A percentile compares a stretch with the other conserved stretches of the same genome.
Conservation (phyloP, 2,113 vertebrate species). For the Phalacrocorax aristotelis region DNA sequence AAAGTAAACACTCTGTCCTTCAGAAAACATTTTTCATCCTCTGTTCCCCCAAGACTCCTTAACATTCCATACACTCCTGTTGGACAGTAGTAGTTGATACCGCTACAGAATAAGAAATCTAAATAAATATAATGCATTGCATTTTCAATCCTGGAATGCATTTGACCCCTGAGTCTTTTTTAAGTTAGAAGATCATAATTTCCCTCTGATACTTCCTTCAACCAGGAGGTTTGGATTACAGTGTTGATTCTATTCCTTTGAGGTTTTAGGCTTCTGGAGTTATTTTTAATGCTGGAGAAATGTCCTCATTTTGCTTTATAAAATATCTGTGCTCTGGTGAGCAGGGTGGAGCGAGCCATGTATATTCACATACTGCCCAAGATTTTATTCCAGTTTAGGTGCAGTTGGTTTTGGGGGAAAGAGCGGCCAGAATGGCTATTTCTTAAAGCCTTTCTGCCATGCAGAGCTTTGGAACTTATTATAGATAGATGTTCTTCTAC, state of each 20-base stretch:
- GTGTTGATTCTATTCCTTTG: neutral
- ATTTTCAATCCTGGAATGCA: neutral
- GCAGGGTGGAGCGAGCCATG: neutral
- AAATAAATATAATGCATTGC: neutral
- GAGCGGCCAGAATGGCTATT: neutral
- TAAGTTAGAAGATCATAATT: neutral
- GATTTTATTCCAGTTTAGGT: neutral
- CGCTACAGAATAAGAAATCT: neutral
- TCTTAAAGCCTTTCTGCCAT: neutral
- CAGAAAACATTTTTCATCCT: neutral
- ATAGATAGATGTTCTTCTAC: neutral
- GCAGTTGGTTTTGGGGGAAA: neutral
- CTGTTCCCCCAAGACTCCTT: neutral
- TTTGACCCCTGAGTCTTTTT: neutral
- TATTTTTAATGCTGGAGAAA: neutral
- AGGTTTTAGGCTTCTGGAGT: neutral
- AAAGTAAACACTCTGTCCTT: neutral
- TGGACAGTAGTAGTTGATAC: neutral
- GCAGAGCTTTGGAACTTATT: neutral
- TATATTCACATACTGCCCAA: neutral
- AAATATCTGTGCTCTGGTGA: neutral
- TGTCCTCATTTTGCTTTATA: neutral
- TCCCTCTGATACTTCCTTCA: neutral
- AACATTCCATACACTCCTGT: neutral
- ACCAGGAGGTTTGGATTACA: neutral